phyloP scores from a whole-genome alignment of 2,113 vertebrate genomes.

The Apaloderma vittatum region DNA sequence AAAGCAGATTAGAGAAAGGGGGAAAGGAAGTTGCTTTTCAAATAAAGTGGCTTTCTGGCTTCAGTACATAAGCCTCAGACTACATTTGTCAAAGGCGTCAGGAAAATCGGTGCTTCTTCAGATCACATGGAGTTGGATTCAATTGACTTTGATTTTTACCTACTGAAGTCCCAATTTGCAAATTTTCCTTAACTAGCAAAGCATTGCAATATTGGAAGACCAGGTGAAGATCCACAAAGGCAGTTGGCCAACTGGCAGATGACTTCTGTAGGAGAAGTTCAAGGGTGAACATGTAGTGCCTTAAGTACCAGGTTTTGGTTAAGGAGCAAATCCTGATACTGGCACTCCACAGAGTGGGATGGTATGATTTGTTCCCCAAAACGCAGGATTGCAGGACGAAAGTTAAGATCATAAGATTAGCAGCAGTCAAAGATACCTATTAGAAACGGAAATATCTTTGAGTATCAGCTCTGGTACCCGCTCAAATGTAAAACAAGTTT shows the following conservation, averaged over 20 bases:
- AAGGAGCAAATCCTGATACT: not conserved
- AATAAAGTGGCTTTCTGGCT: not conserved
- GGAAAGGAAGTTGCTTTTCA: not conserved
- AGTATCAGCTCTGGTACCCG: not conserved
- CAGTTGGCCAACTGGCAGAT: rapidly evolving
- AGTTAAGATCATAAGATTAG: not conserved
- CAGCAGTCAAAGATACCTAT: not conserved
- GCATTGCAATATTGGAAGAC: rapidly evolving
- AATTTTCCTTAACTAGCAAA: rapidly evolving
- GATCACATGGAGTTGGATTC: not conserved
- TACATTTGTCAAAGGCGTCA: not conserved
- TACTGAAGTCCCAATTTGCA: rapidly evolving
- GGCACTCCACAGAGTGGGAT: not conserved
- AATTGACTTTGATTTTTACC: not conserved
- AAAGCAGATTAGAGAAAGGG: not conserved
- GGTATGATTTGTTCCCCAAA: not conserved
- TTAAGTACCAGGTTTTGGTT: not conserved
- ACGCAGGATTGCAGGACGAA: not conserved
- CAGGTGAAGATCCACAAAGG: not conserved
- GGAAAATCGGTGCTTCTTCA: not conserved
- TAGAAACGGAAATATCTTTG: not conserved
- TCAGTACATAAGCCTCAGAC: not conserved
- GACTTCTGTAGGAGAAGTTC: not conserved
- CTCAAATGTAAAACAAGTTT: not conserved
- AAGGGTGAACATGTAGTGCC: not conserved